Base-by-base conservation (phyloP, 2,113 vertebrate genomes). In the Blennius ocellaris region DNA sequence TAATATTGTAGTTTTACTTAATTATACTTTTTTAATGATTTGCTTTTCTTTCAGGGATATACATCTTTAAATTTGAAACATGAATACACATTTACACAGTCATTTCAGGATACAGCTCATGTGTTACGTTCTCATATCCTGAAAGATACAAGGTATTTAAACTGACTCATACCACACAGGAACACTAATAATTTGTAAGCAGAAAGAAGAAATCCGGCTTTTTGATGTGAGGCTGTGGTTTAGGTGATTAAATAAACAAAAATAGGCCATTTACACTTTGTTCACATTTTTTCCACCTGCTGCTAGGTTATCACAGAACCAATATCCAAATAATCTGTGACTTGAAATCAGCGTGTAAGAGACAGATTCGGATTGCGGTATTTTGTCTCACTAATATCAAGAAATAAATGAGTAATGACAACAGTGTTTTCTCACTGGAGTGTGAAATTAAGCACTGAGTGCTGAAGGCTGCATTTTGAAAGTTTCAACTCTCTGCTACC, bases 401-500 rank as follows among this genome's bases (percentile, higher is more conserved):
- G 15, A 43, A 64, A 38, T 70, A 56, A 60, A 76, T 76, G 11
- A 76, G 39, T 44, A 47, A 37, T 7, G 4, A 70, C 45, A 44
- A 45, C 21, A 17, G 11, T 50, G 55, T 71, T 71, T 76, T 71
- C 63, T 73, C 63, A 43, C 47, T 69, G 76, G 43, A 69, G 69
- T 76, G 73, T 84, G 83, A 89, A 86, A 89, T 85, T 51, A 77
- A 66, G 58, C 38, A 21, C 40, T 37, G 39, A 57, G 53, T 21
- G 44, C 66, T 66, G 44, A 14, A 14, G 11, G 40, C 21, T 47
- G 43, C 56, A 62, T 39, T 43, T 52, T 68, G 11, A 69, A 56
- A 52, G 49, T 61, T 85, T 80, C 47, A 69, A 8, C 15, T 59
- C 48, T 47, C 14, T 17, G 36, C 58, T 9, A 14, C 40, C 21